These are phyloP conservation scores for Callimorpha dominula DNA, from an alignment of 2,888 invertebrate species.

Conservation along the genomic window DNA sequence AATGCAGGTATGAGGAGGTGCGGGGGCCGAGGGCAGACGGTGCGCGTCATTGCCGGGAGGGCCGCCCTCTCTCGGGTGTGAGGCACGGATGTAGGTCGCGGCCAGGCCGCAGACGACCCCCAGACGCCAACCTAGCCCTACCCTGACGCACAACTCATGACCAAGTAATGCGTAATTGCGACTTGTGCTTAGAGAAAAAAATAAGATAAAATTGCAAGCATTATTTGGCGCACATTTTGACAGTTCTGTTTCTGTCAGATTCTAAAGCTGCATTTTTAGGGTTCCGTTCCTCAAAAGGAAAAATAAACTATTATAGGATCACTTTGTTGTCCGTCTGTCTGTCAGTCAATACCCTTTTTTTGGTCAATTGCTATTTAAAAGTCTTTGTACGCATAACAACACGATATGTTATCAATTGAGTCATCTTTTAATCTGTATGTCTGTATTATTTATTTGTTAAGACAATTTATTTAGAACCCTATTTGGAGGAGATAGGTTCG, in stretches of 20 bases:
- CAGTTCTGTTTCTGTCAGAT: background rate
- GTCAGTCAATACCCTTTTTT: background rate
- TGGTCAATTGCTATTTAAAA: conserved; percentile 8
- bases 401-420: conserved; percentile 53
- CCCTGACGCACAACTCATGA: conserved; percentile 54
- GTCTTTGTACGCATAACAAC: conserved; percentile 42
- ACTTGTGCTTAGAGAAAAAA: conserved; percentile 25
- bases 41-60: conserved; percentile 57
- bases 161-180: conserved; percentile 44
- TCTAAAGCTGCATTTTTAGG: background rate
- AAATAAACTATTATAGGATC: no score
- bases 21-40: conserved; percentile 59
- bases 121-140: conserved; percentile 76
- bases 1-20: conserved; percentile 70
- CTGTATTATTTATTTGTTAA: conserved; percentile 44
- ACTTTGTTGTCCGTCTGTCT: no score
- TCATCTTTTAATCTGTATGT: conserved; percentile 53
- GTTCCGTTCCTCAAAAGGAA: no score
- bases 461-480: conserved; percentile 45
- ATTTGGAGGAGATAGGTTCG: conserved; percentile 40
- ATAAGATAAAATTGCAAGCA: background rate
- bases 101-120: conserved; percentile 83
- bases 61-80: conserved; percentile 42
- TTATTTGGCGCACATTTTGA: conserved; percentile 2
- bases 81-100: conserved; percentile 77